Base-by-base conservation (phyloP, 2,113 vertebrate genomes). In the Sinocyclocheilus maitianheensis region DNA sequence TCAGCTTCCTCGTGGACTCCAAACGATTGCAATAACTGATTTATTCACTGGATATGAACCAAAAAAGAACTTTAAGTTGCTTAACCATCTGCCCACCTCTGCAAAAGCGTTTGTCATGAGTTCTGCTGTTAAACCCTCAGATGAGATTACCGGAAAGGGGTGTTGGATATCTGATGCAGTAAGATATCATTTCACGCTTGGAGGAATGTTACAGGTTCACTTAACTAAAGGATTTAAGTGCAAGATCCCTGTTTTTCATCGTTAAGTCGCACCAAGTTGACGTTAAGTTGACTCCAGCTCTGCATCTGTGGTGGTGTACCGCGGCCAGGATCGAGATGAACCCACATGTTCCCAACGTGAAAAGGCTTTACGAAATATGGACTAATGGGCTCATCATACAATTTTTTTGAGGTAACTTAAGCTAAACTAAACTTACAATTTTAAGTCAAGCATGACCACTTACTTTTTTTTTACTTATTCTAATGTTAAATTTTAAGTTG, bases 41-140 rank as follows among this genome's bases (percentile, higher is more conserved):
- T 74, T 5, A 62, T 71, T 77, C 43, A 76, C n/a, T 60, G 22
- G 24, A 20, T 67, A 11, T 58, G 24, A 85, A 60, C 34, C 2
- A 37, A 79, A 67, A 62, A 24, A 84, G 53, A 24, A 24, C n/a
- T 79, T 74, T 24, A 40, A 72, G 55, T 84, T 81, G 34, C 43
- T 37, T 24, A 67, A 10, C 26, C 67, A 75, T 60, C 48, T 37
- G 8, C 34, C 24, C 8, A 84, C 37, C 34, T 71, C 34, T 46
- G 63, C 62, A 72, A 80, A 85, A 85, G 16, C 26, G 20, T 69
- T 72, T 63, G 77, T 80, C 77, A 78, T 78, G 75, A 60, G 82
- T 65, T 67, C 58, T n/a, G 63, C 43, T 24, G 13, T 76, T 65
- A 67, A 77, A 67, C 16, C 77, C 34, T 65, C 62, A 60, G 46